Percentiles rank a stretch among this genome's conserved stretches.
Evolutionary conservation across 2,113 vertebrate genomes (phyloP).

Genomic region (Phainopepla nitens): DNA sequence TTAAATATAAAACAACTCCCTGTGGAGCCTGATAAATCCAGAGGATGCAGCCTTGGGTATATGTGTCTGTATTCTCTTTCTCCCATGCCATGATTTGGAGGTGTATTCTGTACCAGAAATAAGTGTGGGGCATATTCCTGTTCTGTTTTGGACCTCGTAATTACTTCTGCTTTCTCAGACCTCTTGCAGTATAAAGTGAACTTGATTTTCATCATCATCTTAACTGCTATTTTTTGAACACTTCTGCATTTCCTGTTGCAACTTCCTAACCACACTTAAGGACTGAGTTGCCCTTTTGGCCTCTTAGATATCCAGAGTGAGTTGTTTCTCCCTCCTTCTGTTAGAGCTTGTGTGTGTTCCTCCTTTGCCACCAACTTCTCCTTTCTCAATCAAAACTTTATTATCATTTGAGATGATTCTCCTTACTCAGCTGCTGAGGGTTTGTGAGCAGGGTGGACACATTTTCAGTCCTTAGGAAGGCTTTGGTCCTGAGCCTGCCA

Average conservation of each 20-base stretch:
- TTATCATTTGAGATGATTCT: not conserved
- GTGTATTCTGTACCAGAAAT: not conserved
- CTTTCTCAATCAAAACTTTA: not conserved
- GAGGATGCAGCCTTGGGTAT: not conserved
- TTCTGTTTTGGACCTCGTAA: not conserved
- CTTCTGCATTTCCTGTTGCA: slow-evolving; percentile 14
- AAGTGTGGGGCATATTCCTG: not conserved
- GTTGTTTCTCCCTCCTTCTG: not conserved
- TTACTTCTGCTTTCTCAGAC: not conserved
- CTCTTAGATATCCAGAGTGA: not conserved
- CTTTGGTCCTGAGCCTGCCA: not conserved
- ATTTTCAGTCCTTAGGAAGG: not conserved
- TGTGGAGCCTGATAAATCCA: not conserved
- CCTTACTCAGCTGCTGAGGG: not conserved
- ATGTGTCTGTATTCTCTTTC: not conserved
- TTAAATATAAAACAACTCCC: not conserved
- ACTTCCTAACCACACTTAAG: not conserved
- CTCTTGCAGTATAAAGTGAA: not conserved
- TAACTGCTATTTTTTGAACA: not conserved
- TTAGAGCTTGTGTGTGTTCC: not conserved
- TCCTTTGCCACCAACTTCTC: not conserved
- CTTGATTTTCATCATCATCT: not conserved
- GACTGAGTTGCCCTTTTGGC: not conserved
- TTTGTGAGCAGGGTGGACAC: not conserved
- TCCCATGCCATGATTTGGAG: not conserved